Evolutionary conservation across 2,113 vertebrate species (phyloP).

Genomic region (Dicentrarchus labrax): DNA sequence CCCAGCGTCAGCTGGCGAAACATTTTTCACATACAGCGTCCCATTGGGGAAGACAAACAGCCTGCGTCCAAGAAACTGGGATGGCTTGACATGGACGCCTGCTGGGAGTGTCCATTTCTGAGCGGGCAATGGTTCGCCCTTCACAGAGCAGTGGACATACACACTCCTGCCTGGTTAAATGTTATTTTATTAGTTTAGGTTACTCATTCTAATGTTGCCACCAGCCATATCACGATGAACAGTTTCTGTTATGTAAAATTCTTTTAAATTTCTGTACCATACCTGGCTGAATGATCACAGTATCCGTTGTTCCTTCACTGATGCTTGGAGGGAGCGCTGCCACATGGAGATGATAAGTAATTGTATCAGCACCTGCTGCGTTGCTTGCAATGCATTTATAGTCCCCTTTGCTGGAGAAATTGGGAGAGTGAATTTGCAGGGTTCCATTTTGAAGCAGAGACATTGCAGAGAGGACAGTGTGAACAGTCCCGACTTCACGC

Average conservation of each 20-base stretch:
- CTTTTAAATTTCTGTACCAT: not conserved
- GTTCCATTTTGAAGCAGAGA: constrained; percentile 84
- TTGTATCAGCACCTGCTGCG: constrained; percentile 84
- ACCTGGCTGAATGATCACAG: constrained; percentile 74
- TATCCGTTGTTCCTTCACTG: constrained; percentile 73
- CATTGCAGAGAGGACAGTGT: constrained; percentile 57
- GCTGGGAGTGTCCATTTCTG: constrained; percentile 84
- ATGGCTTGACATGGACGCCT: constrained; percentile 80
- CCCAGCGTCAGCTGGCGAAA: constrained; percentile 77
- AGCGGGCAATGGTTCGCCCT: constrained; percentile 80
- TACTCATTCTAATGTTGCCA: not conserved
- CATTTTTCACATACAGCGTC: constrained; percentile 81
- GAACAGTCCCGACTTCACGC: constrained; percentile 65
- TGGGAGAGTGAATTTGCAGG: constrained; percentile 78
- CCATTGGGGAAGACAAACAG: constrained; percentile 86
- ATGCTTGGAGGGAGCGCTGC: constrained; percentile 83
- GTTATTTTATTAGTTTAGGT: constrained; percentile 11
- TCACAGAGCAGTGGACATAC: constrained; percentile 83
- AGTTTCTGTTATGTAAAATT: not conserved
- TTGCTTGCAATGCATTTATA: constrained; percentile 89
- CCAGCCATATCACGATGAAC: not conserved
- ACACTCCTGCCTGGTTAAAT: constrained; percentile 75
- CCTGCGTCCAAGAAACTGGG: constrained; percentile 80
- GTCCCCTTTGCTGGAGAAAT: constrained; percentile 85
- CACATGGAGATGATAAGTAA: constrained; percentile 84